phyloP scores from a whole-genome alignment of 2,113 vertebrate genomes.

The Mirounga angustirostris region DNA sequence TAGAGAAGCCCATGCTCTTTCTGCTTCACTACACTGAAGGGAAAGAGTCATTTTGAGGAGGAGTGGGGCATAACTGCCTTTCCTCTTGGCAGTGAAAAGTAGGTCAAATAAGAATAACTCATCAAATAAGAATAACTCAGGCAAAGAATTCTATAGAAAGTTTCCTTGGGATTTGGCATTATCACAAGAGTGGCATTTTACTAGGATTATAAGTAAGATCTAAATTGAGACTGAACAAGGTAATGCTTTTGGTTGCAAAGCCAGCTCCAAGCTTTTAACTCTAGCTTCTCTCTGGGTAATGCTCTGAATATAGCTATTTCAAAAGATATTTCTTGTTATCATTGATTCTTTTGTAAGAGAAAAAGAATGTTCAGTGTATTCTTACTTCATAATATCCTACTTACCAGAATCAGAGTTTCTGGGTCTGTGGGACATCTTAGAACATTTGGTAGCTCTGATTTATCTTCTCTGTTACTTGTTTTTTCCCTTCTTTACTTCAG shows the following conservation, averaged over 20 bases:
- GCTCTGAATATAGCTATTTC: not conserved
- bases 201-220: slow-evolving; percentile 17
- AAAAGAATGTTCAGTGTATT: not conserved
- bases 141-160: slow-evolving; percentile 21
- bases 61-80: not conserved
- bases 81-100: slow-evolving; percentile 11
- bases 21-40: not conserved
- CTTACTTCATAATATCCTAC: not conserved
- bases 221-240: not conserved
- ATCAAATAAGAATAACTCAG: slow-evolving; percentile 30
- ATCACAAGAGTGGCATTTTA: slow-evolving; percentile 26
- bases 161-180: not conserved
- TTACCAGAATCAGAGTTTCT: not conserved
- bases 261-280: not conserved
- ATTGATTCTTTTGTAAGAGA: not conserved
- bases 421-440: not conserved
- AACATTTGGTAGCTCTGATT: not conserved
- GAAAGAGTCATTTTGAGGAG: not conserved
- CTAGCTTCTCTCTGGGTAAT: not conserved
- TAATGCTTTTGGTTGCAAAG: not conserved
- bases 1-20: not conserved
- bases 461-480: not conserved
- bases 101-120: slow-evolving; percentile 33
- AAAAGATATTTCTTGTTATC: not conserved
- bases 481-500: not conserved